Evolutionary conservation across 2,797 vertebrate species (phyloP), one percentile per base, ranked within the genome.

Genomic region (Enteromius paludinosus): DNA sequence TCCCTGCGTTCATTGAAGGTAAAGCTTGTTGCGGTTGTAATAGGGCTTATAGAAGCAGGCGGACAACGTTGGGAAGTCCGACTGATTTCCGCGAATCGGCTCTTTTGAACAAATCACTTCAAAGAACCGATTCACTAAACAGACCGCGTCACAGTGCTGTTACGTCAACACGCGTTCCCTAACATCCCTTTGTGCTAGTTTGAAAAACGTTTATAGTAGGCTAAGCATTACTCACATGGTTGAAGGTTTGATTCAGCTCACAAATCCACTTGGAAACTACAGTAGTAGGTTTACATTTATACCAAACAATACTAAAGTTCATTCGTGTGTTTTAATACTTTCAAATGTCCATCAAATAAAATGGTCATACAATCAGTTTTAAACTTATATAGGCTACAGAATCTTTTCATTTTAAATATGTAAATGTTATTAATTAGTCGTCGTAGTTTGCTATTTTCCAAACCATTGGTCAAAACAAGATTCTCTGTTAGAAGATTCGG

Each of bases 1-100:
- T 74, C 82, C 91, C 89, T 90, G 91, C 91, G 92, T 92, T 92
- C 93, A 93, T 90, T 93, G 92, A 94, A 92, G 90, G 91, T 92
- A 87, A 92, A 93, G 91, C 90, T 89, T 88, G 91, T 91, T 88
- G 92, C 89, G 91, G 90, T 91, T 90, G 89, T 91, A 90, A 92
- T 94, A 93, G 90, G 90, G 90, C 90, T 90, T 86, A 89, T 87
- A 89, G 90, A 92, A 93, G 89, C 91, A 92, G 91, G 90, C 91
- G 90, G 89, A 87, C 90, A 87, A 76, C 91, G 92, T 95, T 96
- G 88, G 47, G 33, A 79, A 38, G 62, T 79, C 45, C 33, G 65
- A 69, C 10, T 25, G n/a, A 54, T 54, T 56, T 43, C 30, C 0
- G 33, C 4, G 77, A 69, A 38, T 79, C 77, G 64, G 45, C 28